A percentile compares a stretch with the other conserved stretches of the same genome.
These are phyloP conservation scores for Tillus elongatus DNA, from an alignment of 2,888 invertebrate species.

Conservation along the genomic window DNA sequence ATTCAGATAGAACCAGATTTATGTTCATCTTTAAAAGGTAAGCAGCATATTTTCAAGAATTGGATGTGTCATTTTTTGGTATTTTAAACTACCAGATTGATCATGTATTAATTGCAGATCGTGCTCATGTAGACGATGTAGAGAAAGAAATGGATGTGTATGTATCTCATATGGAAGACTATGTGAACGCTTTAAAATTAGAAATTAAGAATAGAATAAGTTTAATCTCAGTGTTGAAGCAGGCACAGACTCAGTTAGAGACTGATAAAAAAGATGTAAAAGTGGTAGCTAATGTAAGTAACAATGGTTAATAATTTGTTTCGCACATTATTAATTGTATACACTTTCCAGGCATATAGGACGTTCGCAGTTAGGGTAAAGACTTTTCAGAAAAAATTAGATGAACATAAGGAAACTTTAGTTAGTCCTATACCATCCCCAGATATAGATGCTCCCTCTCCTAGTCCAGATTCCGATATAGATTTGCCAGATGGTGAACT, in stretches of 20 bases:
- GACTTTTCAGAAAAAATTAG: constrained; percentile 73
- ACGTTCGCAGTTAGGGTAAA: constrained; percentile 86
- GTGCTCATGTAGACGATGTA: constrained; percentile 77
- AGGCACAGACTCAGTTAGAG: constrained; percentile 79
- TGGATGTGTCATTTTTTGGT: constrained; percentile 4
- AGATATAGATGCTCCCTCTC: constrained; percentile 60
- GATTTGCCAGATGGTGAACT: constrained; percentile 53
- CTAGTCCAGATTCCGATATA: constrained; percentile 73
- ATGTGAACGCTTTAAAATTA: constrained; percentile 67
- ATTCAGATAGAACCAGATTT: constrained; percentile 63
- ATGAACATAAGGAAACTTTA: constrained; percentile 67
- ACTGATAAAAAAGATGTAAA: constrained; percentile 90
- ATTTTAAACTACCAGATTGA: too few species aligned
- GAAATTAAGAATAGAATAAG: constrained; percentile 75
- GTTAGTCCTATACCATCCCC: constrained; percentile 63
- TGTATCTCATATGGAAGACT: constrained; percentile 67
- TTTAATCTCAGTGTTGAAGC: constrained; percentile 66
- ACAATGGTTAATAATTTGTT: too few species aligned
- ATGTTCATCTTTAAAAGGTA: constrained; percentile 73
- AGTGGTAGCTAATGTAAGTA: constrained; percentile 86
- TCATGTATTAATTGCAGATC: constrained; percentile 54
- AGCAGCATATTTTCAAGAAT: constrained; percentile 5
- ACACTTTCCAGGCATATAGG: constrained; percentile 70
- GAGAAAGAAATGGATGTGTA: constrained; percentile 81
- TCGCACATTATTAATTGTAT: too few species aligned